Conservation (phyloP, 2,113 vertebrate species). For the Salminus brasiliensis region DNA sequence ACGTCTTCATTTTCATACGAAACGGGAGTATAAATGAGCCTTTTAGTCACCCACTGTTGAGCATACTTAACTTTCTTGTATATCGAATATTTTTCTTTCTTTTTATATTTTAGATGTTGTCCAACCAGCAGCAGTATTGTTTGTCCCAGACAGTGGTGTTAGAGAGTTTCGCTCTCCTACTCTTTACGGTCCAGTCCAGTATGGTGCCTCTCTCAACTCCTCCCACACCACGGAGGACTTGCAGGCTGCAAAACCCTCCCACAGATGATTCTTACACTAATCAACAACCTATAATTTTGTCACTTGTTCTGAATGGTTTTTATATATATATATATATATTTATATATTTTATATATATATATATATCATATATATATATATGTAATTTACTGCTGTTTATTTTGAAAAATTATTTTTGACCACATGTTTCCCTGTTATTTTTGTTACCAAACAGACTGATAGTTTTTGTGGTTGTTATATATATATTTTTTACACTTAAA, state of each 20-base stretch:
- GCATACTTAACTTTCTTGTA: neutral
- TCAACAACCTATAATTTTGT: neutral
- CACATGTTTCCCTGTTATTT: neutral
- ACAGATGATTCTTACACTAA: conserved; percentile 37
- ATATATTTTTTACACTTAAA: neutral
- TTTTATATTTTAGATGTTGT: conserved; percentile 11
- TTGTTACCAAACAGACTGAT: neutral
- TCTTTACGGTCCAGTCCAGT: conserved; percentile 23
- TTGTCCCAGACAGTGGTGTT: conserved; percentile 33
- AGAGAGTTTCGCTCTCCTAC: conserved; percentile 4
- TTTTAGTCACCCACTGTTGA: too few species aligned
- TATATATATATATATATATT: too few species aligned
- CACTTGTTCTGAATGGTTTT: conserved; percentile 7
- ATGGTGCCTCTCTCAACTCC: conserved; percentile 30
- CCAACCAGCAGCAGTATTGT: conserved; percentile 38
- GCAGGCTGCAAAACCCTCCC: neutral
- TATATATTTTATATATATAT: too few species aligned
- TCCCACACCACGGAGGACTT: neutral
- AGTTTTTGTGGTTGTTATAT: neutral
- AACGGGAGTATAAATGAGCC: too few species aligned
- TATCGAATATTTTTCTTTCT: neutral
- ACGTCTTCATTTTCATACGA: too few species aligned
- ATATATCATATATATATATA: too few species aligned
- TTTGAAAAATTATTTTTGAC: neutral
- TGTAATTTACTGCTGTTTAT: conserved; percentile 35